Evolutionary conservation across 1,140 invertebrate species (phyloP), one percentile per base, ranked within the genome.

Genomic region (Chionoecetes opilio): DNA sequence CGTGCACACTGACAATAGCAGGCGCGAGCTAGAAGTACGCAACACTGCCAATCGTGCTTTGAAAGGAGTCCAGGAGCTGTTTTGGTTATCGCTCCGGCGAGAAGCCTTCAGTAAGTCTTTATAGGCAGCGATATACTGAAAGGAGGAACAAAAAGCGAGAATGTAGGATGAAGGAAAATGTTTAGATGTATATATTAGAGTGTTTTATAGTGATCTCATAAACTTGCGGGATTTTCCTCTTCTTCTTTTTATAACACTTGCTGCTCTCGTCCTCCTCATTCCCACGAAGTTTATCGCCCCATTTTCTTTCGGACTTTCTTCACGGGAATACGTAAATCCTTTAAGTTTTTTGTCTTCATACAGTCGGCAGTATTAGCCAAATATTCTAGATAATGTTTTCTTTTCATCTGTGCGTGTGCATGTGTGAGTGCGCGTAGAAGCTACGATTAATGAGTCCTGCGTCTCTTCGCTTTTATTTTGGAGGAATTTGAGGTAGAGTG

Each of bases 401-500:
- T 21, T 9, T 53, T 11, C 9, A 14, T 2, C n/a, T n/a, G 63
- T 75, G 63, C 21, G n/a, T n/a, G n/a, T n/a, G n/a, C n/a, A n/a
- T n/a, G 63, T 75, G 63, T 75, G 63, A 75, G 63, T n/a, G 63
- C n/a, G 63, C 21, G 21, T 26, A 5, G 63, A 75, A 75, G 63
- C 8, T 75, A 21, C 63, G 2, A 21, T 26, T 11, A 75, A 75
- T n/a, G n/a, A 75, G 46, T 53, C 46, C 46, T 53, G 46, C 21
- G 8, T 53, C 46, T 75, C 63, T 75, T 75, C 3, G 6, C n/a
- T 75, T 75, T 75, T 75, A 75, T 75, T 75, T 75, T 75, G 63
- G 63, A 75, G 8, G 63, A 75, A 75, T 75, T n/a, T 75, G 63
- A 75, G 63, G 63, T 75, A 75, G 63, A 75, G 63, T 75, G 63